A percentile compares a stretch with the other conserved stretches of the same genome.
Conservation (phyloP, 1,140 invertebrate species). For the Asbolus verrucosus region DNA sequence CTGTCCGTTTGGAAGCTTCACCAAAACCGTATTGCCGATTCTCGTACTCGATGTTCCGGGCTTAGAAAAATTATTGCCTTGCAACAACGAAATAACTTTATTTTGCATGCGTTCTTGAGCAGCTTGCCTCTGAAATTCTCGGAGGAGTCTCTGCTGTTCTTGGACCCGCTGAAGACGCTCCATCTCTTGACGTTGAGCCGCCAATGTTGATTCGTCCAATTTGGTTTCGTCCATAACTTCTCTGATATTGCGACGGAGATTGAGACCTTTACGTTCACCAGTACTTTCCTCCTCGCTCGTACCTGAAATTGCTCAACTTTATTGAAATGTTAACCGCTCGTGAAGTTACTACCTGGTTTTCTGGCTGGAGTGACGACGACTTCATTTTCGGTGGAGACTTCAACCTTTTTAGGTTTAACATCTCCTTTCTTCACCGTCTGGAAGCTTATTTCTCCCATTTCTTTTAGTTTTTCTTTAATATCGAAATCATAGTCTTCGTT, state of each 20-base stretch:
- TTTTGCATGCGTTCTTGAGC: conserved; percentile 75
- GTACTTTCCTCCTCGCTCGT: conserved; percentile 54
- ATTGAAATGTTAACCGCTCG: neutral
- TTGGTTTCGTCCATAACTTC: conserved; percentile 94
- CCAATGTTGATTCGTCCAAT: conserved; percentile 90
- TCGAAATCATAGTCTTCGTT: conserved; percentile 64
- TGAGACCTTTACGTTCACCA: conserved; percentile 69
- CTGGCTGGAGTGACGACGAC: conserved; percentile 60
- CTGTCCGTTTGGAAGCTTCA: conserved; percentile 73
- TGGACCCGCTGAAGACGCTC: conserved; percentile 87
- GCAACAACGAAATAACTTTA: conserved; percentile 77
- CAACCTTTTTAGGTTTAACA: conserved; percentile 59
- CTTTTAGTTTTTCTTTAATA: conserved; percentile 70
- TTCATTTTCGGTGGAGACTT: conserved; percentile 59
- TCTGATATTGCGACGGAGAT: conserved; percentile 85
- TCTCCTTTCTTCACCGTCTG: conserved; percentile 63
- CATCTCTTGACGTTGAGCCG: conserved; percentile 91
- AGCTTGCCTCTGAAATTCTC: conserved; percentile 81
- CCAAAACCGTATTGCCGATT: conserved; percentile 70
- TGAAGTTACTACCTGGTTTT: conserved; percentile 57
- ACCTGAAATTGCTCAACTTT: conserved; percentile 37
- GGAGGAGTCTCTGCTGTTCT: conserved; percentile 83
- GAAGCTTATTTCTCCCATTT: conserved; percentile 70
- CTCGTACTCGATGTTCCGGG: conserved; percentile 58
- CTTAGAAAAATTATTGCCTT: conserved; percentile 71